phyloP scores from a whole-genome alignment of 2,888 invertebrate genomes.

The Cartodere bifasciata region DNA sequence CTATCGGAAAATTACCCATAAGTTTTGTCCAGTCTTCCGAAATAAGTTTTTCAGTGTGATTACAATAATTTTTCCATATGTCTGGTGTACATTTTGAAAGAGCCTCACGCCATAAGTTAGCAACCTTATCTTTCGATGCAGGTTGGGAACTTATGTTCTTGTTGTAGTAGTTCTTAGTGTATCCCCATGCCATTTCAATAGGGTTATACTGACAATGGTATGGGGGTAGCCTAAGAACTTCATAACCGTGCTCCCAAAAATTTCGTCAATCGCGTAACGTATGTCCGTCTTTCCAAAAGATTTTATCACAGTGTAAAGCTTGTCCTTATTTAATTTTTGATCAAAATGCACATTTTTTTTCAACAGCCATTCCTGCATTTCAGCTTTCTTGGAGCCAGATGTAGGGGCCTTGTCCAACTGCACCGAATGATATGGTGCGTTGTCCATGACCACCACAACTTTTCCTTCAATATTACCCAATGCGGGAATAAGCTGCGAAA shows the following conservation, averaged over 20 bases:
- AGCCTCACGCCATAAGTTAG: neutral
- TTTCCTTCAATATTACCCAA: neutral
- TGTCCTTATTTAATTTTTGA: no score
- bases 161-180: no score
- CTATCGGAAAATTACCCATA: no score
- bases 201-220: no score
- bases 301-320: neutral
- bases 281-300: neutral
- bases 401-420: neutral
- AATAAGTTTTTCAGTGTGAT: neutral
- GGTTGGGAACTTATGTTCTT: no score
- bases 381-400: neutral
- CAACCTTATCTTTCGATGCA: neutral
- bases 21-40: conserved; percentile 1
- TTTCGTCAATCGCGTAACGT: neutral
- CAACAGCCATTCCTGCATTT: neutral
- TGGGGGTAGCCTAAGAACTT: conserved; percentile 4
- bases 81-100: conserved; percentile 1
- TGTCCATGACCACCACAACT: neutral
- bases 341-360: neutral
- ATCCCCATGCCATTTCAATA: no score
- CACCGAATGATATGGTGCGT: conserved; percentile 1
- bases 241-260: neutral
- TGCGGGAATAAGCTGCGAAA: neutral
- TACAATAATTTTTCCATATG: conserved; percentile 1